Conservation (phyloP, 2,888 invertebrate genomes). For the Synanthedon tipuliformis region DNA sequence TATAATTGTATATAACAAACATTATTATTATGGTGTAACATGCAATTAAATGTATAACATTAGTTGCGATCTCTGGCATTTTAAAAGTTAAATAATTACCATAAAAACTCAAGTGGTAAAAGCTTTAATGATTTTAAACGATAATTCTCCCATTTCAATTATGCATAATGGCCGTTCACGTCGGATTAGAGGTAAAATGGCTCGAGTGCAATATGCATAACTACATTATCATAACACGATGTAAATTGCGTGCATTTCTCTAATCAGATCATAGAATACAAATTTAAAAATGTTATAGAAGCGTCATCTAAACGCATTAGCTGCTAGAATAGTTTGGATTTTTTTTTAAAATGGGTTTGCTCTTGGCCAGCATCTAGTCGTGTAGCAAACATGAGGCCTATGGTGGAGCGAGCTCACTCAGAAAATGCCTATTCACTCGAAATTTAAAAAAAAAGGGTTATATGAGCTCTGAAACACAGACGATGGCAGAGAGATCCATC, state of each 20-base stretch:
- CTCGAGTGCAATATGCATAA: constrained; percentile 45
- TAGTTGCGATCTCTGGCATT: too few species aligned
- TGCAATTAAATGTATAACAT: neutral
- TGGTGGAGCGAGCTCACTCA: too few species aligned
- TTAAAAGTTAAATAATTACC: too few species aligned
- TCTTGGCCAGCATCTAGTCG: too few species aligned
- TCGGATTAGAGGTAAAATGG: constrained; percentile 3
- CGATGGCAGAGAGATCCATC: too few species aligned
- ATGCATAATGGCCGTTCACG: constrained; percentile 27
- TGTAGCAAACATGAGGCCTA: too few species aligned
- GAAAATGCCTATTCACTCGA: too few species aligned
- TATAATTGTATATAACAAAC: neutral
- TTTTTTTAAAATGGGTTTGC: neutral
- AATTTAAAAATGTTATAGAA: neutral
- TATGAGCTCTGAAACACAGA: too few species aligned
- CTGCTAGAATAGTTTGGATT: neutral
- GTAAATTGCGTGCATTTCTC: constrained; percentile 48
- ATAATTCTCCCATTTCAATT: constrained; percentile 25
- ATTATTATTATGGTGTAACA: neutral
- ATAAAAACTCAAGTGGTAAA: neutral
- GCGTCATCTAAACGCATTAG: neutral
- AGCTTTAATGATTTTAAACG: constrained; percentile 4
- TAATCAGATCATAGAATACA: constrained; percentile 40
- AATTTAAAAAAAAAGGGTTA: too few species aligned
- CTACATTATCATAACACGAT: constrained; percentile 48